A percentile compares a stretch with the other conserved stretches of the same genome.
Evolutionary conservation across 1,140 invertebrate genomes (phyloP).

Genomic region (Cardiocondyla obscurior): DNA sequence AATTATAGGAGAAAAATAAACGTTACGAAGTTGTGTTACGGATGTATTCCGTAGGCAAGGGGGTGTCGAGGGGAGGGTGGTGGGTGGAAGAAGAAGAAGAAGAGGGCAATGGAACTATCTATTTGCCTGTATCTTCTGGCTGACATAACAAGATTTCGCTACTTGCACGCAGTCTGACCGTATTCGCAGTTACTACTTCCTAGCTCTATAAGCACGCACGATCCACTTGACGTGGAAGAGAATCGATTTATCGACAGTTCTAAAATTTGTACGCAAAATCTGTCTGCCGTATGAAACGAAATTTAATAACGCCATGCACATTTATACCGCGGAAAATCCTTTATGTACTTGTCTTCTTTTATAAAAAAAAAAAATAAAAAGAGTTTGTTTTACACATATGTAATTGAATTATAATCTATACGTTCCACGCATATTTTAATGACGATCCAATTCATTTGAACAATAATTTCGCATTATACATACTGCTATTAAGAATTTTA

Average conservation of each 20-base stretch:
- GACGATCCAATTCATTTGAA: not conserved
- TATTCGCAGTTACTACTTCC: slow-evolving; percentile 23
- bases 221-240: not conserved
- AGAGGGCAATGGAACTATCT: slow-evolving; percentile 22
- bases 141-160: slow-evolving; percentile 47
- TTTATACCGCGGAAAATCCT: not conserved
- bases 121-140: slow-evolving; percentile 24
- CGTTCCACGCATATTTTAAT: not conserved
- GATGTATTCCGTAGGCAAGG: slow-evolving; percentile 3
- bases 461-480: not conserved
- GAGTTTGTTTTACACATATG: not conserved
- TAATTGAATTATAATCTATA: not conserved
- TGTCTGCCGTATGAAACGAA: not conserved
- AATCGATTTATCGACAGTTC: slow-evolving; percentile 10
- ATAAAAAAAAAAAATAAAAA: too few species aligned
- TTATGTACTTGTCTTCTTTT: not conserved
- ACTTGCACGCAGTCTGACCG: slow-evolving; percentile 31
- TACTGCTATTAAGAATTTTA: not conserved
- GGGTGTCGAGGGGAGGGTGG: not conserved
- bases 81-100: not conserved
- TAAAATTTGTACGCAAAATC: not conserved
- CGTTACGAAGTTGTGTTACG: slow-evolving; percentile 8
- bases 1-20: slow-evolving; percentile 40
- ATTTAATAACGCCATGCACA: not conserved
- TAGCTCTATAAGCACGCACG: not conserved